Conservation (phyloP, 2,113 vertebrate species). For the Odobenus rosmarus region DNA sequence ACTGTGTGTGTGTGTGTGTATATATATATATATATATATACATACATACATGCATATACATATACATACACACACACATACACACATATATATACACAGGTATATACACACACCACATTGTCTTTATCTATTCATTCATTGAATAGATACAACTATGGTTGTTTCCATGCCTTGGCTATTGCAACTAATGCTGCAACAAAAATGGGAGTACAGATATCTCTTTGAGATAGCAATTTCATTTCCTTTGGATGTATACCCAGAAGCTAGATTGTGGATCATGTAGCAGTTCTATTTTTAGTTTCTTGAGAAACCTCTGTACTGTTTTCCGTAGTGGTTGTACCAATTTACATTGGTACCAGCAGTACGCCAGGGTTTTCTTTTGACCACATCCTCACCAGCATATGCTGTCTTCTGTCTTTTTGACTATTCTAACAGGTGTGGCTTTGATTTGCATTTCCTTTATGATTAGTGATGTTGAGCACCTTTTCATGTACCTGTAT, state of each 20-base stretch:
- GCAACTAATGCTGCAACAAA: not conserved
- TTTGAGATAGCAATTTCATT: not conserved
- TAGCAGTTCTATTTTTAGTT: not conserved
- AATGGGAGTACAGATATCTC: not conserved
- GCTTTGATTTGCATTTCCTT: not conserved
- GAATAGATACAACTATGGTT: not conserved
- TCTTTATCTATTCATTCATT: not conserved
- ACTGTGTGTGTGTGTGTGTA: not conserved
- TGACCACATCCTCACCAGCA: not conserved
- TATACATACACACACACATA: too few relatives aligned
- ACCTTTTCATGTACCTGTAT: not conserved
- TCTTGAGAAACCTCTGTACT: not conserved
- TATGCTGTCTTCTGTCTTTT: not conserved
- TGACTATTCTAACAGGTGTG: not conserved
- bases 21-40: not conserved
- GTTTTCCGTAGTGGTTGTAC: not conserved
- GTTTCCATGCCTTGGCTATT: not conserved
- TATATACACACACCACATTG: not conserved
- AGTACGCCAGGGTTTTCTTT: not conserved
- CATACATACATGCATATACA: not conserved
- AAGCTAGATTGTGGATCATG: not conserved
- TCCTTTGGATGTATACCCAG: not conserved
- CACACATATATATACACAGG: not conserved
- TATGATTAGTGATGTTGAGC: not conserved
- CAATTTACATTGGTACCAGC: not conserved